These are phyloP conservation scores for Acropternis orthonyx DNA, from an alignment of 2,797 vertebrate species.

Conservation along the genomic window DNA sequence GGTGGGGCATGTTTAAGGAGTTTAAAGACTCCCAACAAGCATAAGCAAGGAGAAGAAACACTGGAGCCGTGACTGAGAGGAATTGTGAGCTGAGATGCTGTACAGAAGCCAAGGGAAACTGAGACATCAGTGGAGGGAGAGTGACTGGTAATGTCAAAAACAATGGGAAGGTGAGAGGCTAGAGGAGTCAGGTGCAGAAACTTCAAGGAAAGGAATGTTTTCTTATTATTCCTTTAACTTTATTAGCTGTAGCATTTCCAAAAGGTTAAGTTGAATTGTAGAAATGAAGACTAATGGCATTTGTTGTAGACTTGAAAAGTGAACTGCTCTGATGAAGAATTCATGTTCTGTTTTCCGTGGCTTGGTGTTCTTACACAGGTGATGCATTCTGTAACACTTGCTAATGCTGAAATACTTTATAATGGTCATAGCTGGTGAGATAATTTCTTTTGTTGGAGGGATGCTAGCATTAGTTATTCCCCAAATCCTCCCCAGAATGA, in stretches of 20 bases:
- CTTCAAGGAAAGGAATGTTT: background rate
- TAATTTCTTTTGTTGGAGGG: background rate
- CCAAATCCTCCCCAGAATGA: background rate
- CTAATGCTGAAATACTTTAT: background rate
- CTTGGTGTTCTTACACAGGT: background rate
- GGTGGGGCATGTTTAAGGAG: fast-evolving
- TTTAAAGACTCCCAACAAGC: background rate
- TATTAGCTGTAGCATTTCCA: background rate
- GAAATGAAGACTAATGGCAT: background rate
- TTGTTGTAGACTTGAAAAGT: background rate
- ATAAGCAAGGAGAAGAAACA: background rate
- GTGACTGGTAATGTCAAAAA: fast-evolving
- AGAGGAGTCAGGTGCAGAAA: background rate
- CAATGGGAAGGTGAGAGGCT: fast-evolving
- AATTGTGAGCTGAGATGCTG: background rate
- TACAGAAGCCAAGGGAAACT: background rate
- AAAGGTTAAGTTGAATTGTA: background rate
- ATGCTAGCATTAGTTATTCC: background rate
- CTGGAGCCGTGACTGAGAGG: background rate
- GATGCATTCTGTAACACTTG: background rate
- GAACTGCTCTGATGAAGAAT: background rate
- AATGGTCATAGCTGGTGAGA: background rate
- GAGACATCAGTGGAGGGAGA: background rate
- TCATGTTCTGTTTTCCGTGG: background rate
- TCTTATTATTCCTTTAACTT: background rate